Evolutionary conservation across 2,797 vertebrate genomes (phyloP), one percentile per base, ranked within the genome.

Genomic region (Loris lydekkerianus): DNA sequence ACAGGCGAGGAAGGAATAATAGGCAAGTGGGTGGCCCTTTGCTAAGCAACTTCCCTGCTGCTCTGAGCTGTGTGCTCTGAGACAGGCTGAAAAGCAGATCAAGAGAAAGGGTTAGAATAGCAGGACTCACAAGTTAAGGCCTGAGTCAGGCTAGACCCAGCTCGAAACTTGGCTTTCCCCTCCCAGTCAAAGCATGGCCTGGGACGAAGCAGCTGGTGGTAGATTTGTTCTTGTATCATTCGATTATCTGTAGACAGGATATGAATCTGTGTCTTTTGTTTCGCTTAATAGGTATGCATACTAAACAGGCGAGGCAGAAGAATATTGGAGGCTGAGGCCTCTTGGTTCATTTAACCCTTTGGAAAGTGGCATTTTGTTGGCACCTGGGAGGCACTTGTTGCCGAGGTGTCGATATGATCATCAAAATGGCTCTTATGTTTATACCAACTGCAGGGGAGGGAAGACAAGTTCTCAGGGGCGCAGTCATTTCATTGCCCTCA

Each of bases 31-130:
- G 99, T 99, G 99, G 99, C 99, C 99, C 98, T 98, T 98, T 99
- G 99, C 98, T 99, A 99, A 99, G 99, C 98, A 98, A 98, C 98
- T 98, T 98, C 98, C 98, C 99, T 98, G 99, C 99, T 98, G 99
- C 98, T 99, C 98, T 98, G 98, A 98, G 98, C 98, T 99, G 98
- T 98, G 99, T 98, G 98, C 99, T 98, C 98, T 97, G 98, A 98
- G 98, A 98, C 98, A 97, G 98, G 98, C 98, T 99, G 99, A 99
- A 99, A 99, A 98, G 98, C 98, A 98, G 99, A 99, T 99, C 99
- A 99, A 98, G 99, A 99, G 99, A 99, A 99, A 99, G 98, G 99
- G 99, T 99, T 99, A 99, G 99, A 99, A 99, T 99, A 99, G 99
- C 99, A 99, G 98, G 98, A 99, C 99, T 99, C 98, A 98, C 99